Evolutionary conservation across 2,113 vertebrate species (phyloP).

Genomic region (Brachyistius frenatus): DNA sequence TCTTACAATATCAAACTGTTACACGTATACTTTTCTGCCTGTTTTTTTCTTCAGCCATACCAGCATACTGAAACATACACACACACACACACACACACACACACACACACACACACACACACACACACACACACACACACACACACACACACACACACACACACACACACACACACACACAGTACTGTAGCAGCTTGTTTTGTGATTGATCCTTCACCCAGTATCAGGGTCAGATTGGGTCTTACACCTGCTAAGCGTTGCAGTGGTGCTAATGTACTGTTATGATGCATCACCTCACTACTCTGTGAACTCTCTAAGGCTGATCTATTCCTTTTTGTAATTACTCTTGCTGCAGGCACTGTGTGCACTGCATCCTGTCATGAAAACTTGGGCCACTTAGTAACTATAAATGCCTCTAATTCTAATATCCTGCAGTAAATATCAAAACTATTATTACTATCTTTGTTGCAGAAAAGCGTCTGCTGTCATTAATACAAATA

Average conservation of each 20-base stretch:
- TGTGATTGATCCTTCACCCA: constrained; percentile 4
- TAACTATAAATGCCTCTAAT: constrained; percentile 30
- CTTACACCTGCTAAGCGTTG: too few relatives aligned
- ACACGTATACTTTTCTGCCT: constrained; percentile 23
- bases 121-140: too few relatives aligned
- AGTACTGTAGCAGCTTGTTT: constrained; percentile 26
- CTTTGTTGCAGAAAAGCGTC: background rate
- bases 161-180: constrained; percentile 4
- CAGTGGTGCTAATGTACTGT: constrained; percentile 29
- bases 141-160: too few relatives aligned
- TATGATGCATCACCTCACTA: constrained; percentile 25
- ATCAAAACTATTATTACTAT: background rate
- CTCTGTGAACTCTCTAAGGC: constrained; percentile 43
- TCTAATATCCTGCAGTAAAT: background rate
- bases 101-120: too few relatives aligned
- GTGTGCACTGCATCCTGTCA: constrained; percentile 18
- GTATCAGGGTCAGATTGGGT: background rate
- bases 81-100: too few relatives aligned
- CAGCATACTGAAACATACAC: constrained; percentile 47
- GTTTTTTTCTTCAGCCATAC: constrained; percentile 50
- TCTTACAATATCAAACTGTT: constrained; percentile 5
- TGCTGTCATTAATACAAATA: background rate
- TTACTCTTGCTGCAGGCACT: constrained; percentile 11
- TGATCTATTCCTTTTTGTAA: constrained; percentile 20
- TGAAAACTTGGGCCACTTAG: constrained; percentile 37